Percentiles rank a stretch among this genome's conserved stretches.
These are phyloP conservation scores for Hypotaenidia okinawae DNA, from an alignment of 2,797 vertebrate genomes.

Conservation along the genomic window DNA sequence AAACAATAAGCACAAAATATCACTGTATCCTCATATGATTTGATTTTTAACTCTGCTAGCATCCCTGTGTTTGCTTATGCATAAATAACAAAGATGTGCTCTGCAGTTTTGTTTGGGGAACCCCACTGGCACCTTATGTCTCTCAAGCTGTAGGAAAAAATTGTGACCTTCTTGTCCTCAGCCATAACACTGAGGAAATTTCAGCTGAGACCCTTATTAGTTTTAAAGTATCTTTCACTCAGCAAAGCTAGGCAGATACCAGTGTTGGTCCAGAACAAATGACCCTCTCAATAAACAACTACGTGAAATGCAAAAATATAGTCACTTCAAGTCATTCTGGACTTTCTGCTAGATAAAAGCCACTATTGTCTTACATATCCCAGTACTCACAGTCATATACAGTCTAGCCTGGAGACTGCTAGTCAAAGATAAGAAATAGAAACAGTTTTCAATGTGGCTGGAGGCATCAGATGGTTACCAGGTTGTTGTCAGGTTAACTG, in stretches of 20 bases:
- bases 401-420: background rate
- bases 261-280: background rate
- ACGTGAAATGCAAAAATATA: background rate
- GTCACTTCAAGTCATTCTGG: background rate
- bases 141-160: constrained; percentile 19
- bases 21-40: background rate
- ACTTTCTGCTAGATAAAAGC: background rate
- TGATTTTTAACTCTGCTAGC: background rate
- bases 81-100: constrained; percentile 6
- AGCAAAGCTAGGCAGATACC: background rate
- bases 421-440: background rate
- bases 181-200: background rate
- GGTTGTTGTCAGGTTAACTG: background rate
- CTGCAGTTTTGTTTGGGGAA: background rate
- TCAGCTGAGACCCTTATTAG: background rate
- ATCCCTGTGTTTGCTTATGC: constrained; percentile 16
- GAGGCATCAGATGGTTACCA: background rate
- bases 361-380: background rate
- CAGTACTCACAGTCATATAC: rapidly evolving
- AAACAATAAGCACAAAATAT: background rate
- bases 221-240: background rate
- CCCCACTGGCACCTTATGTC: background rate
- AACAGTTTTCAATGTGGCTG: background rate
- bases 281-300: background rate
- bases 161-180: background rate